Percentiles rank a stretch among this genome's conserved stretches.
phyloP scores from a whole-genome alignment of 2,888 invertebrate genomes.

The Patella caerulea region DNA sequence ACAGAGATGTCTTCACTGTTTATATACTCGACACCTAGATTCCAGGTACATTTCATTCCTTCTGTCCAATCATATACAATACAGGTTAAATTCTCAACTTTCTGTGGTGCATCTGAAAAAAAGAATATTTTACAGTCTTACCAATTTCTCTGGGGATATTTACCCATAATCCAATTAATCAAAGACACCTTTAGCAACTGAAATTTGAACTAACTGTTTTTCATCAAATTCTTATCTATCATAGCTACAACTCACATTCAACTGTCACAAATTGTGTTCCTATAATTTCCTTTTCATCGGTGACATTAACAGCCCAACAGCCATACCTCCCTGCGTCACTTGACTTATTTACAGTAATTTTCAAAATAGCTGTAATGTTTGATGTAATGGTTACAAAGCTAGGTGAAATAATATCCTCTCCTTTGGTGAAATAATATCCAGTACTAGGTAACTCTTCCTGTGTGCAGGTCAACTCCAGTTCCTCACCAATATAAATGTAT shows the following conservation, averaged over 20 bases:
- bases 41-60: neutral
- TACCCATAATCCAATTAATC: too few species aligned
- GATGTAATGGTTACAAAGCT: neutral
- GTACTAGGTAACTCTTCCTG: neutral
- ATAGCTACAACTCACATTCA: neutral
- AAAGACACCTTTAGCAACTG: too few species aligned
- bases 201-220: too few species aligned
- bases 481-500: neutral
- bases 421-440: neutral
- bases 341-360: neutral
- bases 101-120: neutral
- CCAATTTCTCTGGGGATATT: too few species aligned
- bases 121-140: too few species aligned
- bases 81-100: neutral
- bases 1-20: neutral
- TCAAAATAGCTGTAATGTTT: neutral
- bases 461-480: neutral
- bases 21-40: neutral
- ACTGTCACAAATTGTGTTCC: neutral
- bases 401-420: neutral
- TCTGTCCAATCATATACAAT: constrained; percentile 3
- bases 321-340: neutral
- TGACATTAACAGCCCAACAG: neutral
- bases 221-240: too few species aligned
- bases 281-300: neutral